Conservation (phyloP, 2,888 invertebrate genomes). For the Pristionchus fissidentatus region DNA sequence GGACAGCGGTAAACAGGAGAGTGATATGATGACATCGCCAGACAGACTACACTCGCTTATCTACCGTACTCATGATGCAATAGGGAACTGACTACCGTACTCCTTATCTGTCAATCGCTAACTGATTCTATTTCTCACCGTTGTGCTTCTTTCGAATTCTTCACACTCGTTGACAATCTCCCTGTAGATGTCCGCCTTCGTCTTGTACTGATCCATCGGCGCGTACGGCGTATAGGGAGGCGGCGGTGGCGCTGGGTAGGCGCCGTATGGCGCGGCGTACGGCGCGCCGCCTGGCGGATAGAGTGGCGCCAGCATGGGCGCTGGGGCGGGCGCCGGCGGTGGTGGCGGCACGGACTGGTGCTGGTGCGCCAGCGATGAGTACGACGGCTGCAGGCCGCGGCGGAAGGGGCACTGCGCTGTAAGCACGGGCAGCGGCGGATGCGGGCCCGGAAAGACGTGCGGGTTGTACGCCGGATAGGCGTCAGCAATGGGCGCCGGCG, state of each 20-base stretch:
- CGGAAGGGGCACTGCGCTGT: conserved; percentile 35
- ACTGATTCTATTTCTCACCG: conserved; percentile 37
- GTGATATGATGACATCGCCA: conserved; percentile 36
- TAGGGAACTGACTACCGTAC: conserved; percentile 29
- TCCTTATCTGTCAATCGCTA: background rate
- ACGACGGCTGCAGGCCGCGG: background rate
- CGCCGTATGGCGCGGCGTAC: background rate
- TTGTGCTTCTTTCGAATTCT: conserved; percentile 43
- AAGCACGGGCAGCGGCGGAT: conserved; percentile 42
- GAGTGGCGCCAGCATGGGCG: background rate
- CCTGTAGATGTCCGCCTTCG: conserved; percentile 49
- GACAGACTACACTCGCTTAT: background rate
- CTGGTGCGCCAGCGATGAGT: conserved; percentile 20
- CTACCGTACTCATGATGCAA: background rate
- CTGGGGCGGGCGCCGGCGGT: background rate
- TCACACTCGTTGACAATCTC: conserved; percentile 49
- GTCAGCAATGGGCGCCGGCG: background rate
- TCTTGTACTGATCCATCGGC: conserved; percentile 7
- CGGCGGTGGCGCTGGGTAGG: background rate
- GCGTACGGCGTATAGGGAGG: conserved; percentile 30
- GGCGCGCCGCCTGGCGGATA: background rate
- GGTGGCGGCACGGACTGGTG: no score
- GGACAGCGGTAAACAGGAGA: conserved; percentile 4
- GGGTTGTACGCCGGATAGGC: background rate
- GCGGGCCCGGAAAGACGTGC: background rate